Evolutionary conservation across 2,797 vertebrate species (phyloP).

Genomic region (Channallabes apus): DNA sequence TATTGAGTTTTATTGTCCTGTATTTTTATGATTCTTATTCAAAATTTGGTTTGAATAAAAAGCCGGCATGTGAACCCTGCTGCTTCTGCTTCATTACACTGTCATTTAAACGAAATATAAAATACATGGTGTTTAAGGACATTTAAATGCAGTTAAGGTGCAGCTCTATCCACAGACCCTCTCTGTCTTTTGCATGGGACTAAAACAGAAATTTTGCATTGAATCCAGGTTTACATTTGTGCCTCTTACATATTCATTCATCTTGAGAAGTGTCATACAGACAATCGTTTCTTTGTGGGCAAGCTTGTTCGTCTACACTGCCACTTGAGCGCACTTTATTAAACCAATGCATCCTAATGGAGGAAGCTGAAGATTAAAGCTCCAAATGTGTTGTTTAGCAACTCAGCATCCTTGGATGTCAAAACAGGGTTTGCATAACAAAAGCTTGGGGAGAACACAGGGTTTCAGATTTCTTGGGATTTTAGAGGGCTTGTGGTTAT

Average conservation of each 20-base stretch:
- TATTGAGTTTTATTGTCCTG: neutral
- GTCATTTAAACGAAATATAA: neutral
- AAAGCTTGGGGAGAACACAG: constrained; percentile 24
- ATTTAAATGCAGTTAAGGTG: neutral
- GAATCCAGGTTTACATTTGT: neutral
- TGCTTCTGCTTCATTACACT: neutral
- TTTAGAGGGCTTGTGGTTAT: neutral
- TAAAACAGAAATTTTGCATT: neutral
- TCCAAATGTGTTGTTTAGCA: constrained; percentile 28
- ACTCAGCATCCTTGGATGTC: constrained; percentile 13
- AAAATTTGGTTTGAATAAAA: neutral
- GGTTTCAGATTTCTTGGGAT: constrained; percentile 17
- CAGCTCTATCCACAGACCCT: neutral
- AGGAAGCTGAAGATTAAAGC: constrained; percentile 48
- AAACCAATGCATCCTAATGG: constrained; percentile 23
- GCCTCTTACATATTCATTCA: neutral
- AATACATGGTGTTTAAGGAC: neutral
- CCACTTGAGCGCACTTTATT: constrained; percentile 24
- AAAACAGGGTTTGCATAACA: constrained; percentile 46
- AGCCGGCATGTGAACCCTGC: neutral
- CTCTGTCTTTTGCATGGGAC: neutral
- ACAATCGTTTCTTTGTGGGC: constrained; percentile 1
- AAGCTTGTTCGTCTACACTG: constrained; percentile 11
- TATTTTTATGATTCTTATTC: neutral
- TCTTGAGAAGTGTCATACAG: neutral